Evolutionary conservation across 2,888 invertebrate species (phyloP), one percentile per base, ranked within the genome.

Genomic region (Andrena minutula): DNA sequence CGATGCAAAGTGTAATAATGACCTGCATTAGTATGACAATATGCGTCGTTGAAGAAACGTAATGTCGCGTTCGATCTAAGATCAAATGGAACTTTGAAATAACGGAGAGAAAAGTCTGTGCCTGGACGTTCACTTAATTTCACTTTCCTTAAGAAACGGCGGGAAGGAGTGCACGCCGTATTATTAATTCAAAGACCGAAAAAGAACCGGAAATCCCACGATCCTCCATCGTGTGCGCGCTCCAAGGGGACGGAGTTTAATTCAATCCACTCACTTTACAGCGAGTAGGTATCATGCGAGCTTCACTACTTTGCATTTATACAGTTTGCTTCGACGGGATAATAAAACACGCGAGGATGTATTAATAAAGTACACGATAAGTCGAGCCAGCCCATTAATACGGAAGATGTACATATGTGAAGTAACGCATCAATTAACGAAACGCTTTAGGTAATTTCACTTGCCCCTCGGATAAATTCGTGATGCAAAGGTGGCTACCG

Each of bases 181-280:
- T 53, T 71, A 75, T 70, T 80, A 80, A 86, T 75, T 78, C 80
- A 35, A 66, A 35, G 66, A 32, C 68, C 74, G 53, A 64, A 81
- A 78, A 75, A 64, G 60, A 41, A 60, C 71, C 76, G 83, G 83
- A 85, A 83, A 51, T 83, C 76, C 49, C 77, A 77, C 74, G 76
- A 76, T 76, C 61, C 83, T 74, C 23, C 68, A 35, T n/a, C 56
- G 64, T 66, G 41, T 30, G 41, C 60, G 41, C 56, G 56, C 69
- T 56, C 32, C 53, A 51, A 61, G 68, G 61, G 69, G 77, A 70
- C 77, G 49, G 60, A 56, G 61, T 81, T 81, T 77, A 81, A 81
- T 81, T 74, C 58, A 60, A 72, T 71, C 79, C 68, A 74, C 79
- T 72, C 75, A 66, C 47, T 65, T 72, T 78, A 26, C 30, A 51